A percentile compares a stretch with the other conserved stretches of the same genome.
These are phyloP conservation scores for Papilio xuthus DNA, from an alignment of 1,140 invertebrate species.

Conservation along the genomic window DNA sequence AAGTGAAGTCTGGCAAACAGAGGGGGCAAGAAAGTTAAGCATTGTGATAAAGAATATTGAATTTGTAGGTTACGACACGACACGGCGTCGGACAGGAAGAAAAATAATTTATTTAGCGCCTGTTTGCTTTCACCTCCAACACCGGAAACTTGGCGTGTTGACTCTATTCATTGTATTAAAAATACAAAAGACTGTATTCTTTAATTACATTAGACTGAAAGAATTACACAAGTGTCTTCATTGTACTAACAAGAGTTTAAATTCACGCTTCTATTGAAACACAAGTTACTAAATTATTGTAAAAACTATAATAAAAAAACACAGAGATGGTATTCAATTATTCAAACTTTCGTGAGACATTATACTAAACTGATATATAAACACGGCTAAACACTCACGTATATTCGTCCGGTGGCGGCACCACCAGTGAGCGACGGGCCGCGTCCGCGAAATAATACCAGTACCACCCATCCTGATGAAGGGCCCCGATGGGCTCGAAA, in stretches of 20 bases:
- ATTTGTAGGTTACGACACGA: conserved; percentile 20
- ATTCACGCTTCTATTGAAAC: no score
- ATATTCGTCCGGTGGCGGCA: no score
- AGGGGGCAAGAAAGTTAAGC: conserved; percentile 14
- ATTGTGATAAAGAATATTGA: conserved; percentile 30
- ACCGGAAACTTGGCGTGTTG: conserved; percentile 14
- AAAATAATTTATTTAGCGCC: conserved; percentile 32
- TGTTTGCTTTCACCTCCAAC: conserved; percentile 12
- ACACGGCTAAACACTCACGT: no score
- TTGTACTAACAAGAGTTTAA: background rate
- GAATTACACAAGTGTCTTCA: background rate
- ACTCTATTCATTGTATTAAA: conserved; percentile 12
- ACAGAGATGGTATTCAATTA: no score
- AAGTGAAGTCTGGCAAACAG: conserved; percentile 19
- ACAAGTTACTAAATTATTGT: background rate
- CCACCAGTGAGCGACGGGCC: no score
- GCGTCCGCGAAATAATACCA: no score
- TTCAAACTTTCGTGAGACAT: no score
- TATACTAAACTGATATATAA: no score
- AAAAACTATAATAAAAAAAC: no score
- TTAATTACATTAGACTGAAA: conserved; percentile 1
- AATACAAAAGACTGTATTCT: conserved; percentile 2
- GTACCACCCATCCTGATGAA: no score
- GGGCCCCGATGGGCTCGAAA: no score
- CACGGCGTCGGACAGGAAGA: background rate